Evolutionary conservation across 2,797 vertebrate species (phyloP), one percentile per base, ranked within the genome.

Genomic region (Hypotaenidia philippensis): DNA sequence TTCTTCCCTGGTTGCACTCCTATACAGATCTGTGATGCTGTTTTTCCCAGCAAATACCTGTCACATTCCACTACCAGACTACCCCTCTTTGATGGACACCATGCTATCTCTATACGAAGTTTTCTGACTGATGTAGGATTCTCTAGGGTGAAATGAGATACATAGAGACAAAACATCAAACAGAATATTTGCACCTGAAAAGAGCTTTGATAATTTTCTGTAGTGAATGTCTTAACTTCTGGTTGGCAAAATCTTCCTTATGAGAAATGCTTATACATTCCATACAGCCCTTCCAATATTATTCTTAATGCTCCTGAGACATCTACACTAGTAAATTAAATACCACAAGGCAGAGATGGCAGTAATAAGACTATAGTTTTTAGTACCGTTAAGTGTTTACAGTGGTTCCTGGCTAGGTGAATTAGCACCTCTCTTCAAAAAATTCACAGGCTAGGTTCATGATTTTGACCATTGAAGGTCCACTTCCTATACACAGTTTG

Each of bases 191-290:
- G 52, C 72, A 78, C 57, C 27, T 61, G 79, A 81, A 91, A 88
- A 91, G 21, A 79, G n/a, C 38, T 83, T 93, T 94, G 76, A 52
- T 71, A 86, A 71, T 86, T 85, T 88, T 86, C 34, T 80, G 21
- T 68, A 32, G 9, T 65, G 45, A 82, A 47, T 6, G 4, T 19
- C 71, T 87, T 53, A 78, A 50, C n/a, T 89, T 86, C 41, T 85
- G 40, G 11, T 72, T 87, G 21, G 40, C 32, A 69, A 65, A 82
- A 82, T 59, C 50, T 52, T 87, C 34, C 22, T 79, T 77, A 57
- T 56, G 19, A 91, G 11, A 53, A 10, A 25, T 16, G 6, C 1
- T 70, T 70, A 68, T 45, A 68, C 66, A 87, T 77, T 83, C 53
- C 34, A 38, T 34, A 50, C 6, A 60, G 12, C 19, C 22, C 10